Evolutionary conservation across 2,888 invertebrate species (phyloP), one percentile per base, ranked within the genome.

Genomic region (Sarcophaga variegata): DNA sequence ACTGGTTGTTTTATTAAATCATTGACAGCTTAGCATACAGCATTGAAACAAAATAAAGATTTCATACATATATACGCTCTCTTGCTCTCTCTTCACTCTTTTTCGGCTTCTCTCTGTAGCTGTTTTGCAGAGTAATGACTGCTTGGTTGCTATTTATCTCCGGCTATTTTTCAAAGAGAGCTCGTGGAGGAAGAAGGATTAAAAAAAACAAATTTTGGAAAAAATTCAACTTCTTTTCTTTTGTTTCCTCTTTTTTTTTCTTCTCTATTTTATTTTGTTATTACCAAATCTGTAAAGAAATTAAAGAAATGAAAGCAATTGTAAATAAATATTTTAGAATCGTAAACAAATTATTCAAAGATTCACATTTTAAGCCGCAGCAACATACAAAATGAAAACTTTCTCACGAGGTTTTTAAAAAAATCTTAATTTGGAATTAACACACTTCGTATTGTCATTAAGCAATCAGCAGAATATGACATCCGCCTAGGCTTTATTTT

Each of bases 241-340:
- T 8, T 37, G 10, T 37, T 37, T 37, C 37, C 8, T 54, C 70
- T 27, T 45, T 69, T 12, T 62, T 70, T 22, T 47, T 71, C 54
- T 54, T 54, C 54, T 54, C 12, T 54, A 12, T 54, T 47, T 49
- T 22, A 74, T 62, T 76, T 79, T 27, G 45, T 69, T 75, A 49
- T 54, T 69, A 63, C 70, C 75, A 81, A 83, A 84, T 84, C 83
- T 87, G 81, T 22, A 84, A 87, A 74, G 78, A 81, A n/a, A 81
- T 3, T 54, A 47, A 64, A 27, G 64, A 17, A 62, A 59, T 37
- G 37, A 64, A 22, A 8, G 14, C 66, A 67, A n/a, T 25, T 54
- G 2, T 22, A 8, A 37, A 37, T 37, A 2, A 37, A 37, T 8
- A 37, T 37, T 27, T 4, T 27, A 27, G 27, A 27, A 27, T 27